Evolutionary conservation across 2,797 vertebrate species (phyloP).

Genomic region (Notoglanidium macrostoma): DNA sequence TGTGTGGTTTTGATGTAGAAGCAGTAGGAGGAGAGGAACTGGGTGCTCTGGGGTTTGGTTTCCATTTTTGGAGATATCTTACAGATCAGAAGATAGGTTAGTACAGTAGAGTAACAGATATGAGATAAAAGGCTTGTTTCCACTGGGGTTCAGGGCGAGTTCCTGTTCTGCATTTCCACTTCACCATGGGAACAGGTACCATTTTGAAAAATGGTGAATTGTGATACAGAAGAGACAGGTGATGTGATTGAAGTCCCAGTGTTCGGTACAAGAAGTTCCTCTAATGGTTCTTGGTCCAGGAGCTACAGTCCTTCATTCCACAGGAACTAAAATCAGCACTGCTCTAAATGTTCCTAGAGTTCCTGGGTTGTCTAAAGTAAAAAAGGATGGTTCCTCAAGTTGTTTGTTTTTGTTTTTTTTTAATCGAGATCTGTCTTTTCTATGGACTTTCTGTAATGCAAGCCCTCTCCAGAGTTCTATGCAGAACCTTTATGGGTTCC

Average conservation of each 20-base stretch:
- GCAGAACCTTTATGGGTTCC: background rate
- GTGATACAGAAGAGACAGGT: background rate
- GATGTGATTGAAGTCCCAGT: background rate
- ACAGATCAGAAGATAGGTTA: background rate
- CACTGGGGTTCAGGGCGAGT: background rate
- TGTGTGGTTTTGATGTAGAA: background rate
- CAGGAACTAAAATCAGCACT: background rate
- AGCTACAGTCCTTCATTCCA: background rate
- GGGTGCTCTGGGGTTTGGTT: background rate
- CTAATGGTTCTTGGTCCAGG: background rate
- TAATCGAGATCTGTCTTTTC: background rate
- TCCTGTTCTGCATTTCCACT: background rate
- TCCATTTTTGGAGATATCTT: background rate
- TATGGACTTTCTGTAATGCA: background rate
- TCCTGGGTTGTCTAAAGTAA: background rate
- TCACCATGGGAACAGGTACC: background rate
- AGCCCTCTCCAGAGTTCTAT: background rate
- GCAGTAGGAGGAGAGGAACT: background rate
- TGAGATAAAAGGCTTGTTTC: background rate
- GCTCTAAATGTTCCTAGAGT: background rate
- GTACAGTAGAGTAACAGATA: background rate
- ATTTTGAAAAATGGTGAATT: background rate
- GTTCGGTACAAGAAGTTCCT: background rate
- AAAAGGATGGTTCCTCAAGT: background rate
- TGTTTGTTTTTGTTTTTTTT: background rate